phyloP scores from a whole-genome alignment of 1,140 invertebrate species.

The Aphidius gifuensis region DNA sequence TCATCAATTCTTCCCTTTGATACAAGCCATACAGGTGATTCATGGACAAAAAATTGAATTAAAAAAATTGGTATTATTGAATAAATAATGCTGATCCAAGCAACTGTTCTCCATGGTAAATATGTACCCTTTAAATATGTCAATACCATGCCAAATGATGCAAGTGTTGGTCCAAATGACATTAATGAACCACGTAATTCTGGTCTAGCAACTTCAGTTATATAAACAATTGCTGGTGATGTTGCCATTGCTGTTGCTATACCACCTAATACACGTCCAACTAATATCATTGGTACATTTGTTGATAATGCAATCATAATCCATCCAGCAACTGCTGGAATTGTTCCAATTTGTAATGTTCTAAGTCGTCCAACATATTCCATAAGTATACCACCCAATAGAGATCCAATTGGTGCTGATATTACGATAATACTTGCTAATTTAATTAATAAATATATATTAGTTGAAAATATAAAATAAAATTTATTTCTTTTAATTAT shows the following conservation, averaged over 20 bases:
- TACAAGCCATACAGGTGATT: conserved; percentile 67
- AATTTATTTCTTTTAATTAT: not conserved
- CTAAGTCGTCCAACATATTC: conserved; percentile 63
- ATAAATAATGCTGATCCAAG: conserved; percentile 58
- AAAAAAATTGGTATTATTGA: conserved; percentile 57
- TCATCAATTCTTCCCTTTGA: conserved; percentile 57
- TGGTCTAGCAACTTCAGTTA: conserved; percentile 61
- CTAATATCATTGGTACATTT: conserved; percentile 55
- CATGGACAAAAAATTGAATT: conserved; percentile 61
- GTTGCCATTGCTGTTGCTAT: conserved; percentile 57
- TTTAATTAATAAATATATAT: conserved; percentile 29
- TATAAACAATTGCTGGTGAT: conserved; percentile 62
- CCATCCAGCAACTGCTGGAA: conserved; percentile 65
- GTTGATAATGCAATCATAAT: conserved; percentile 57
- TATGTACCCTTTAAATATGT: conserved; percentile 61
- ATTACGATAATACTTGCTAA: conserved; percentile 59
- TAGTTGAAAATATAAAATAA: not conserved
- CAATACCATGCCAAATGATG: conserved; percentile 58
- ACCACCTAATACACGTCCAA: conserved; percentile 65
- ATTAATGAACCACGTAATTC: conserved; percentile 60
- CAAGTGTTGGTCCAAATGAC: conserved; percentile 56
- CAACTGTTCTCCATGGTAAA: conserved; percentile 60
- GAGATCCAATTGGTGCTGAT: conserved; percentile 55
- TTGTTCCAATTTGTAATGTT: conserved; percentile 60
- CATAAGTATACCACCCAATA: conserved; percentile 59